A percentile compares a stretch with the other conserved stretches of the same genome.
Conservation (phyloP, 2,888 invertebrate species). For the Drosophila ezoana region DNA sequence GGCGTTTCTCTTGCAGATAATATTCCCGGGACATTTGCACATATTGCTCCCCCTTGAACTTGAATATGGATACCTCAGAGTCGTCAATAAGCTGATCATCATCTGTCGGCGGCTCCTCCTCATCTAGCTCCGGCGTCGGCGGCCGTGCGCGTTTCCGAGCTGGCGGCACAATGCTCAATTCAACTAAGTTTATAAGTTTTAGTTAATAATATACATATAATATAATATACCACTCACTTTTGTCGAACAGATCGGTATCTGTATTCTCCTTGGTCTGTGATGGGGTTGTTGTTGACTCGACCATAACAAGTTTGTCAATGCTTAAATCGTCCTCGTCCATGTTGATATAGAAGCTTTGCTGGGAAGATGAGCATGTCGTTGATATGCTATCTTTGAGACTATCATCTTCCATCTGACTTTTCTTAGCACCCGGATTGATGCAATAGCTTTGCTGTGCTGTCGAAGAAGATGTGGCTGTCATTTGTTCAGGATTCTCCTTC, state of each 20-base stretch:
- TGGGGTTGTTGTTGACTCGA: slow-evolving; percentile 64
- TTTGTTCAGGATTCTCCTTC: slow-evolving; percentile 1
- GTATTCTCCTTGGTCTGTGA: slow-evolving; percentile 3
- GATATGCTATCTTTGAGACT: not conserved
- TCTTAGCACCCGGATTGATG: slow-evolving; percentile 15
- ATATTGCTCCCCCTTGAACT: slow-evolving; percentile 82
- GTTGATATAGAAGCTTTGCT: slow-evolving; percentile 48
- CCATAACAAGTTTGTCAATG: slow-evolving; percentile 39
- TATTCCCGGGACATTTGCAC: slow-evolving; percentile 83
- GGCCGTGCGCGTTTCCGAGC: slow-evolving; percentile 17
- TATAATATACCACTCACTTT: not conserved
- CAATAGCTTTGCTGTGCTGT: slow-evolving; percentile 25
- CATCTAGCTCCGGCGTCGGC: not conserved
- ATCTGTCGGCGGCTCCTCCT: not conserved
- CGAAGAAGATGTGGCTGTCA: slow-evolving; percentile 18
- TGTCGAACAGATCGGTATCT: not conserved
- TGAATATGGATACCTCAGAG: slow-evolving; percentile 75
- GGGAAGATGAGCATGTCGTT: slow-evolving; percentile 18
- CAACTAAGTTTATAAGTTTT: slow-evolving; percentile 19
- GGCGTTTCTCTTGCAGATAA: slow-evolving; percentile 77
- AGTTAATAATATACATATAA: too few relatives aligned
- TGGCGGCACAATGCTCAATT: slow-evolving; percentile 27
- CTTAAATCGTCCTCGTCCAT: slow-evolving; percentile 42
- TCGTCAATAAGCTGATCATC: slow-evolving; percentile 54
- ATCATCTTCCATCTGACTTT: not conserved